Base-by-base conservation (phyloP, 1,140 invertebrate genomes). In the Drosophila arizonae region DNA sequence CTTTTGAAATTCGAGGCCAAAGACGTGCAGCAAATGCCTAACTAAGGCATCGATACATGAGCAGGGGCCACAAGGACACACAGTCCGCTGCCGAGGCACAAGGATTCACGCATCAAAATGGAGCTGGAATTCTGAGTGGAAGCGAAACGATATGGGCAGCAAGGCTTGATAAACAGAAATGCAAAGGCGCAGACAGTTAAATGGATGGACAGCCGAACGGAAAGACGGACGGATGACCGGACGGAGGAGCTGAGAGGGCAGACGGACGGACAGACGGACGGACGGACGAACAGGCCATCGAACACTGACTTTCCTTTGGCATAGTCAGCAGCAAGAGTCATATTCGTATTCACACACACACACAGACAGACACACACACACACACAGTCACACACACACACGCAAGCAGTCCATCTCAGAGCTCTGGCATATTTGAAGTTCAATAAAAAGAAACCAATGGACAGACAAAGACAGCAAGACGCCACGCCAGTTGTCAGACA, bases 11-110 rank as follows among this genome's bases (percentile, higher is more conserved):
- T 60, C 60, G 65, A 81, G 71, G 55, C 60, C 39, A 15, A 52
- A 58, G 63, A 85, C 81, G 81, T 84, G 81, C 81, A 46, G 54
- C 45, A 85, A 79, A 41, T 84, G 76, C 73, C 61, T 76, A 79
- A 82, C 43, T 66, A 78, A 45, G 36, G 70, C 50, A 46, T 28
- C 63, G 62, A 50, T 45, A 56, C 61, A 10, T 17, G 51, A 28
- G 45, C n/a, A 17, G 13, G 54, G 28, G 15, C 21, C 45, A 39
- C 41, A 30, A 54, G 57, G 46, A 60, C 43, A 60, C 43, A 24
- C 43, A 24, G 21, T 15, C 2, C 36, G 36, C 0, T 11, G 9
- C 36, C 13, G 11, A 39, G 36, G 36, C 36, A 11, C 36, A 55
- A 72, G 54, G 55, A 57, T 15, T 24, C 60, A 71, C 61, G 68